Percentiles rank a stretch among this genome's conserved stretches.
These are phyloP conservation scores for Xiphophorus maculatus DNA, from an alignment of 2,113 vertebrate species.

Conservation along the genomic window DNA sequence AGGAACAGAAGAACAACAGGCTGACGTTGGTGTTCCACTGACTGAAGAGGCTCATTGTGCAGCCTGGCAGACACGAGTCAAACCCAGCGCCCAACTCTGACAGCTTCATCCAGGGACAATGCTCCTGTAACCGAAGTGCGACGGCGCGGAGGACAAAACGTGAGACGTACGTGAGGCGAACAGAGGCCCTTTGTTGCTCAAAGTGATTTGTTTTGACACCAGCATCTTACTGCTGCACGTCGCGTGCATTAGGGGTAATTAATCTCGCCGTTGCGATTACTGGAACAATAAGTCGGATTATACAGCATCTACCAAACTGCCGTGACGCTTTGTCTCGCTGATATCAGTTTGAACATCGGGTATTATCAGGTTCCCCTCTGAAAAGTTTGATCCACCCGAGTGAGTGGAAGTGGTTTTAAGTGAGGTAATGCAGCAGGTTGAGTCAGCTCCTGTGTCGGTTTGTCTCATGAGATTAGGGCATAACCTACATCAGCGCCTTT, in stretches of 20 bases:
- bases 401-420: background rate
- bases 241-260: constrained; percentile 24
- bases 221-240: constrained; percentile 21
- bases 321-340: background rate
- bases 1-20: constrained; percentile 4
- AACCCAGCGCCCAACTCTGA: constrained; percentile 43
- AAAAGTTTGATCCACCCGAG: background rate
- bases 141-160: constrained; percentile 16
- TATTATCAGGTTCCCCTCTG: background rate
- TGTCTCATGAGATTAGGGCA: background rate
- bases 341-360: background rate
- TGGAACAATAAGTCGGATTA: constrained; percentile 44
- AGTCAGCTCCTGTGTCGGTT: background rate
- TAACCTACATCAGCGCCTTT: background rate
- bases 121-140: constrained; percentile 33
- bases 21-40: constrained; percentile 7
- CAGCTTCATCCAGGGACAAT: constrained; percentile 42
- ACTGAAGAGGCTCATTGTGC: constrained; percentile 43
- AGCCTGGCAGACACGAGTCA: constrained; percentile 31
- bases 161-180: constrained; percentile 29
- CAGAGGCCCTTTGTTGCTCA: constrained; percentile 54
- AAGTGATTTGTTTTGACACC: constrained; percentile 63
- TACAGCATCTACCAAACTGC: constrained; percentile 9
- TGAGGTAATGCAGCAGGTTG: background rate
- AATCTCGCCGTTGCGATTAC: constrained; percentile 27